Evolutionary conservation across 2,113 vertebrate genomes (phyloP).

Genomic region (Daboia siamensis): DNA sequence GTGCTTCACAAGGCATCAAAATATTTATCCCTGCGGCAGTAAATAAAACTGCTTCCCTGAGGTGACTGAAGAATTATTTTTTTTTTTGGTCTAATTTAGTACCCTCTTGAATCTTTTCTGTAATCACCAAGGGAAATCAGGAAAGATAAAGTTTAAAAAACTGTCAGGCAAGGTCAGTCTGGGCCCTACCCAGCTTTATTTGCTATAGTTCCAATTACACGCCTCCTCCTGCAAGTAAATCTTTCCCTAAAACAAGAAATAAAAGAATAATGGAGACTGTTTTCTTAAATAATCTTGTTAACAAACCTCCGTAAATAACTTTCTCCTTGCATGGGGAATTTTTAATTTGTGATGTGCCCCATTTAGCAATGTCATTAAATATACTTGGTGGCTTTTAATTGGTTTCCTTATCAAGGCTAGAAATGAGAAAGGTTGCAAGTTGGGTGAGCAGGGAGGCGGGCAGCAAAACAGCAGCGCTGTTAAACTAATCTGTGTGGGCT

Average conservation of each 20-base stretch:
- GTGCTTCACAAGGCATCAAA: not conserved
- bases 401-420: slow-evolving; percentile 66
- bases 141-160: not conserved
- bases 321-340: slow-evolving; percentile 62
- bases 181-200: not conserved
- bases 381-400: slow-evolving; percentile 65
- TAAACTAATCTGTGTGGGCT: slow-evolving; percentile 38
- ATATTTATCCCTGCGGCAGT: not conserved
- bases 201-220: not conserved
- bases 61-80: not conserved
- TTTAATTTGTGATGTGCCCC: slow-evolving; percentile 62
- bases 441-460: not conserved
- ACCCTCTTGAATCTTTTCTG: not conserved
- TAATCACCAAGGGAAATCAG: not conserved
- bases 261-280: slow-evolving; percentile 31
- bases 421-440: not conserved
- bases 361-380: slow-evolving; percentile 67
- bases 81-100: not conserved
- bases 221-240: not conserved
- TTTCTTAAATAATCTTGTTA: slow-evolving; percentile 53
- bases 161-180: not conserved
- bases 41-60: not conserved
- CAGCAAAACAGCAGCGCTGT: not conserved
- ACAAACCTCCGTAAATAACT: slow-evolving; percentile 51
- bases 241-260: not conserved